Evolutionary conservation across 2,113 vertebrate genomes (phyloP), one percentile per base, ranked within the genome.

Genomic region (Suncus etruscus): DNA sequence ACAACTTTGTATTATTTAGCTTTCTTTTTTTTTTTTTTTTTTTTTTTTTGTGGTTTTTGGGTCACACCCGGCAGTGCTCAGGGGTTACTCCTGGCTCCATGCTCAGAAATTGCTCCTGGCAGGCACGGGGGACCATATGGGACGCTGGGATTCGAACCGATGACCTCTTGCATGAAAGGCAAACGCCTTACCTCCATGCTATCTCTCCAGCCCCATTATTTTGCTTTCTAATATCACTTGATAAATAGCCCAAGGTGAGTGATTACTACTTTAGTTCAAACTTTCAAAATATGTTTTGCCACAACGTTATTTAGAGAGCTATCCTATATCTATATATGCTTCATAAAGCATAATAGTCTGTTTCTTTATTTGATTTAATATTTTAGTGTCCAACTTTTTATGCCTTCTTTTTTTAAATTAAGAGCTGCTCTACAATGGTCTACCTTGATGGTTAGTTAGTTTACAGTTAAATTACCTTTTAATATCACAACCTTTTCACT

Each of bases 371-470:
- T 45, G 47, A 78, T 76, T 72, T 86, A 90, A 32, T 78, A 78
- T 75, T 89, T 82, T 92, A 77, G 51, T 80, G 68, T 89, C 29
- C 18, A 86, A 39, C n/a, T 66, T 83, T 93, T 93, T 86, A 80
- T 27, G 83, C 90, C 32, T 70, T 84, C 90, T 32, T 70, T 84
- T 79, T 65, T 87, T 70, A n/a, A 75, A 86, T 50, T 89, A 82
- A 91, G 54, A 77, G 39, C 58, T 86, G 22, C 73, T 89, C 86
- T 69, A 83, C 31, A 87, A 47, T 85, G 82, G 50, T 68, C 72
- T 90, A 83, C 39, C 22, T 31, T 88, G 32, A 39, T 48, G 76
- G 54, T 87, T 82, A 54, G 6, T 75, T 89, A 54, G 6, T 75
- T 89, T 92, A 63, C 6, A 93, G 72, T 54, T 75, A 81, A 86